A percentile compares a stretch with the other conserved stretches of the same genome.
phyloP scores from a whole-genome alignment of 2,797 vertebrate species.

The Leucoraja ocellata region DNA sequence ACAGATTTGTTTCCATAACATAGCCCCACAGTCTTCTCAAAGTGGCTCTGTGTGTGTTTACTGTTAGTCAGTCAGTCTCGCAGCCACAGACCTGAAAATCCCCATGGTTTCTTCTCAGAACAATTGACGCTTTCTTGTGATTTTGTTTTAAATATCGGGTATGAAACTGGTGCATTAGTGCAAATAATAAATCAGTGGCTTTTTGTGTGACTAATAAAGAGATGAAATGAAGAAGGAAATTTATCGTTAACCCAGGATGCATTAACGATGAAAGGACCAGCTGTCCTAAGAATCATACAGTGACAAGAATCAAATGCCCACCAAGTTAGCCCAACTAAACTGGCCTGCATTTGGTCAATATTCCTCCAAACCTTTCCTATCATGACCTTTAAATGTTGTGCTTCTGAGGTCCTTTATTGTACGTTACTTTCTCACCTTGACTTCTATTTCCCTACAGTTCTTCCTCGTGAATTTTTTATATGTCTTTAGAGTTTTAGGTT shows the following conservation, averaged over 20 bases:
- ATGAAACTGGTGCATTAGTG: neutral
- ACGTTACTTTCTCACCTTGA: neutral
- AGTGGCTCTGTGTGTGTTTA: neutral
- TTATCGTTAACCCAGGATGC: neutral
- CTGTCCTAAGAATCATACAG: too few relatives aligned
- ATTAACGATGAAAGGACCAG: neutral
- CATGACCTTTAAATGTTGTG: too few relatives aligned
- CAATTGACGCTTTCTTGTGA: neutral
- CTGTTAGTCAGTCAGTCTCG: neutral
- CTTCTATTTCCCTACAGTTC: neutral
- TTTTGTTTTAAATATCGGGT: neutral
- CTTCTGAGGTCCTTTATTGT: neutral
- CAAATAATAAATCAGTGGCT: neutral
- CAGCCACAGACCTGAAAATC: slow-evolving; percentile 1
- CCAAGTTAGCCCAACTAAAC: too few relatives aligned
- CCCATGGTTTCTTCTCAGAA: neutral
- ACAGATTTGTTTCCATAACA: slow-evolving; percentile 17
- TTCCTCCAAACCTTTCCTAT: too few relatives aligned
- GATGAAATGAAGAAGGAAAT: too few relatives aligned
- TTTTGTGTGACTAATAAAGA: neutral
- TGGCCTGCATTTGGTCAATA: too few relatives aligned
- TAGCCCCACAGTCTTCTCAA: neutral
- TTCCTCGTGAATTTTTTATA: neutral
- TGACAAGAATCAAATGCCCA: too few relatives aligned
- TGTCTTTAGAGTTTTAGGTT: neutral